Evolutionary conservation across 2,797 vertebrate genomes (phyloP).

Genomic region (Platyrinchus mystaceus): DNA sequence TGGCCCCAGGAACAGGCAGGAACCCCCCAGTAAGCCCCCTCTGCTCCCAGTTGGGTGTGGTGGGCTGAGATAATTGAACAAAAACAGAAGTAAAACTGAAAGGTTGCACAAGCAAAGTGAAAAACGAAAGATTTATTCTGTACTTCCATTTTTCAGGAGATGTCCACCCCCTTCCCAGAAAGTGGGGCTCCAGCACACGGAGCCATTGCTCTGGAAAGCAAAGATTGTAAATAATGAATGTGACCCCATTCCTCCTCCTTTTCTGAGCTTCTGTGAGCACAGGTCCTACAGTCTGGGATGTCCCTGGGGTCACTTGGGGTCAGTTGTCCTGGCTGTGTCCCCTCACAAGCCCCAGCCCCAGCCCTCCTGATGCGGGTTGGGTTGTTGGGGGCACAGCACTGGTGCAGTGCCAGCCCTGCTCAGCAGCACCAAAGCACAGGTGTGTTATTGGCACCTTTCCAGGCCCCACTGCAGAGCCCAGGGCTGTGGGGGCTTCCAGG

Average conservation of each 20-base stretch:
- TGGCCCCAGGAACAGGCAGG: no score
- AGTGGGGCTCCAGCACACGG: not conserved
- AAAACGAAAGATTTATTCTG: not conserved
- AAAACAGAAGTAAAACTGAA: not conserved
- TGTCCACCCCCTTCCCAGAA: not conserved
- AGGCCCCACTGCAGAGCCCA: not conserved
- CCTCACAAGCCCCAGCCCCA: not conserved
- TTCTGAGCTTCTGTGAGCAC: not conserved
- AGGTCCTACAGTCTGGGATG: not conserved
- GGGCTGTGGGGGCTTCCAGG: not conserved
- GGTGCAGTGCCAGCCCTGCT: not conserved
- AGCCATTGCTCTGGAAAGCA: not conserved
- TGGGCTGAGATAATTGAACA: not conserved
- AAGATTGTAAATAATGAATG: not conserved
- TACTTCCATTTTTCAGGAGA: not conserved
- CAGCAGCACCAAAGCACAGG: not conserved
- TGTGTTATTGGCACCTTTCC: not conserved
- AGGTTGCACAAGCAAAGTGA: not conserved
- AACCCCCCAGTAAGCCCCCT: no score
- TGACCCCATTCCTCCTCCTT: not conserved
- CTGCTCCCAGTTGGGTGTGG: no score
- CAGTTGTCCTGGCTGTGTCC: not conserved
- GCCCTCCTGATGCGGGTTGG: not conserved
- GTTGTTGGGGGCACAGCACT: not conserved
- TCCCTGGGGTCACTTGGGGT: not conserved